Evolutionary conservation across 2,888 invertebrate species (phyloP), one percentile per base, ranked within the genome.

Genomic region (Conops quadrifasciatus): DNA sequence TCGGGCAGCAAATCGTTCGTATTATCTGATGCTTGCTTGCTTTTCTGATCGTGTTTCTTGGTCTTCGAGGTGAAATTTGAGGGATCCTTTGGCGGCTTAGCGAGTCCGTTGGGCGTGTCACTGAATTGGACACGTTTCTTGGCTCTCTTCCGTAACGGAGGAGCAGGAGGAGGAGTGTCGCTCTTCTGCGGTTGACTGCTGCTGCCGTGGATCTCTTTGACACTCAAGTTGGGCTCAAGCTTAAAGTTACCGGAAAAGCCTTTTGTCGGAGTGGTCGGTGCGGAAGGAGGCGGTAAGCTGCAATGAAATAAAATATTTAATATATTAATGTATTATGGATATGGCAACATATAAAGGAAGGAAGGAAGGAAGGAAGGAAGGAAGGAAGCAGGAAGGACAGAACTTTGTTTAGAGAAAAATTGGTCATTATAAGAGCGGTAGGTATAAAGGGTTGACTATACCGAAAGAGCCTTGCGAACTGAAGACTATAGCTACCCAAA

Each of bases 51-150:
- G 73, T 85, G 84, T 69, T 83, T 83, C 70, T 83, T 84, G 56
- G 82, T 79, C 74, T 83, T 85, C 75, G 80, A 74, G 47, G 77
- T 75, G 68, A 81, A 79, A 73, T 79, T 80, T 15, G 79, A 75
- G 66, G 79, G 80, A 65, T 79, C 78, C 72, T 79, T 81, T 73
- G 78, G 75, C 74, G 78, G 75, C 68, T 81, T 78, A 28, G 79
- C 70, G 66, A 80, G 77, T 56, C 81, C 85, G 65, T 86, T 86
- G 15, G 84, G 75, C 0, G 81, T 73, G 69, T 86, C 84, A 63
- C 79, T 82, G 75, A 86, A 86, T 67, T 86, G 86, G 11, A 86
- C 86, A 1, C 86, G 83, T 73, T 86, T 86, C 71, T 83, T 82
- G 71, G 82, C 81, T 71, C 85, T 83, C 71, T 82, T 81, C 28